These are phyloP conservation scores for Notothenia rossii DNA, from an alignment of 2,113 vertebrate genomes.

Conservation along the genomic window DNA sequence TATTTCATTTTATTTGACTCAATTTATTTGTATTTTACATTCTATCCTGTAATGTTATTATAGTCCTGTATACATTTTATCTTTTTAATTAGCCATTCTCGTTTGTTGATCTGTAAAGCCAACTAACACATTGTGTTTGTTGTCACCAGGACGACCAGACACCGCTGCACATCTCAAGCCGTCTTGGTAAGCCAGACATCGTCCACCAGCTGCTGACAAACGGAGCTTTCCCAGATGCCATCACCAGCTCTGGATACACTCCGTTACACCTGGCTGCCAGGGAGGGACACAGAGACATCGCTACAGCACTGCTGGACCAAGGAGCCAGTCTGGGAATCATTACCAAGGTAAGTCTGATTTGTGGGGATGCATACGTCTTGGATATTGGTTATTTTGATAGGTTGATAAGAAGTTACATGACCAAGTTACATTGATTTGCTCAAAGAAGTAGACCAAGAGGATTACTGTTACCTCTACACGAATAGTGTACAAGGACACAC, in stretches of 20 bases:
- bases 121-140: not conserved
- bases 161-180: constrained; percentile 94
- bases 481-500: not conserved
- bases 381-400: not conserved
- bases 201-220: constrained; percentile 93
- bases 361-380: not conserved
- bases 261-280: constrained; percentile 93
- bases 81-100: too few relatives aligned
- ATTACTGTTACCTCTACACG: not conserved
- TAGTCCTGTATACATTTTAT: too few relatives aligned
- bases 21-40: too few relatives aligned
- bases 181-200: constrained; percentile 95
- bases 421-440: not conserved
- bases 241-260: constrained; percentile 94
- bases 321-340: constrained; percentile 91
- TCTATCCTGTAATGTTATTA: too few relatives aligned
- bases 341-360: constrained; percentile 89
- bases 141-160: constrained; percentile 94
- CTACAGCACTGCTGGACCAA: constrained; percentile 91
- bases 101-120: too few relatives aligned
- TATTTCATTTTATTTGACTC: too few relatives aligned
- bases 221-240: constrained; percentile 91
- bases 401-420: not conserved
- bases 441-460: not conserved
- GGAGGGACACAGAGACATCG: constrained; percentile 94